Evolutionary conservation across 2,113 vertebrate species (phyloP).

Genomic region (Zeus faber): DNA sequence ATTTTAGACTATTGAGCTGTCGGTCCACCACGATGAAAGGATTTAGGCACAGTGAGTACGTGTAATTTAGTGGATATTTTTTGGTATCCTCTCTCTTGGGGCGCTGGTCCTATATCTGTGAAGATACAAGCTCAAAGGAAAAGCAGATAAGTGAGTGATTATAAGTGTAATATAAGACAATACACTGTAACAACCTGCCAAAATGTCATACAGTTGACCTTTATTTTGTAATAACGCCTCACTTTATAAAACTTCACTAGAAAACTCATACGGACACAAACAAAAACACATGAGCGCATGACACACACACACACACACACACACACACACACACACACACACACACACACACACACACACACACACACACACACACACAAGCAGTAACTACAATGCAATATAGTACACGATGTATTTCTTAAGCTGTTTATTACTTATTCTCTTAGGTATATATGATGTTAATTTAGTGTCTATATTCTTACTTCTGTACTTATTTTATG

Average conservation of each 20-base stretch:
- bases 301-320: neutral
- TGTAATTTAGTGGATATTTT: constrained; percentile 2
- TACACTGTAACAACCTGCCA: too few relatives aligned
- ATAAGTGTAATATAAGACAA: too few relatives aligned
- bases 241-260: neutral
- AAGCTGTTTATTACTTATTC: too few relatives aligned
- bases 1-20: constrained; percentile 18
- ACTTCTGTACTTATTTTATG: too few relatives aligned
- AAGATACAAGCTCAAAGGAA: constrained; percentile 35
- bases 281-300: neutral
- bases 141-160: constrained; percentile 2
- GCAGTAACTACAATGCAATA: neutral
- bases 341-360: constrained; percentile 9
- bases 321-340: neutral
- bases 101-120: constrained; percentile 42
- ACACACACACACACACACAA: too few relatives aligned
- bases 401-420: too few relatives aligned
- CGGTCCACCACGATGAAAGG: constrained; percentile 13
- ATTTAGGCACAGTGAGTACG: neutral
- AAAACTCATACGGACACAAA: neutral
- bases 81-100: too few relatives aligned
- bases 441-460: too few relatives aligned
- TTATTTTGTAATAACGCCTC: neutral
- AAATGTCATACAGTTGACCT: neutral
- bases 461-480: too few relatives aligned